Evolutionary conservation across 2,797 vertebrate species (phyloP).

Genomic region (Alosa sapidissima): DNA sequence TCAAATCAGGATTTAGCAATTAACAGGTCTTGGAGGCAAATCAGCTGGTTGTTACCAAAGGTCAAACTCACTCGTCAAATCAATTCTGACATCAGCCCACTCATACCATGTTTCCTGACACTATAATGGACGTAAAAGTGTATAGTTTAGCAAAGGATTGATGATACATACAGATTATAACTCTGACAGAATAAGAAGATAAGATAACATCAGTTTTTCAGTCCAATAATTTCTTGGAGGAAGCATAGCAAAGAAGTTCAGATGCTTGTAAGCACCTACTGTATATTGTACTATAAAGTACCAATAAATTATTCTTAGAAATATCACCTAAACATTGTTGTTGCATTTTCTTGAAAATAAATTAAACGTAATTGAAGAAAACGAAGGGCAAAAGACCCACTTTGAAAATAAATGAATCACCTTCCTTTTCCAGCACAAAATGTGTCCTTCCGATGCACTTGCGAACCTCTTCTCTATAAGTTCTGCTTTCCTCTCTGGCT

Average conservation of each 20-base stretch:
- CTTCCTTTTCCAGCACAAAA: conserved; percentile 20
- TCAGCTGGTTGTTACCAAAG: not conserved
- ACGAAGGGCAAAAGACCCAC: conserved; percentile 24
- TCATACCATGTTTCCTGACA: not conserved
- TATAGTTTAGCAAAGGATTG: not conserved
- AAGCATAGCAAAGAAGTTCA: not conserved
- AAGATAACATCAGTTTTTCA: not conserved
- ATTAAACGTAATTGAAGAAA: not conserved
- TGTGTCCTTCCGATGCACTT: not conserved
- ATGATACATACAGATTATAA: not conserved
- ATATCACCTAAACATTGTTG: not conserved
- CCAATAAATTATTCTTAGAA: not conserved
- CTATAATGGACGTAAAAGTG: not conserved
- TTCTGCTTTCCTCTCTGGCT: conserved; percentile 34
- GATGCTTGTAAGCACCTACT: not conserved
- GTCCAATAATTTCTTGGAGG: not conserved
- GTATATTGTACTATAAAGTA: not conserved
- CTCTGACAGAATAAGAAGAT: not conserved
- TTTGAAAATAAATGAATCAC: too few relatives aligned
- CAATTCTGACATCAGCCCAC: not conserved
- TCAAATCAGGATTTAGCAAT: not conserved
- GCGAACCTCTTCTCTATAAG: conserved; percentile 32
- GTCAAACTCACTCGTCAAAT: not conserved
- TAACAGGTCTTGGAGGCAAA: conserved; percentile 5
- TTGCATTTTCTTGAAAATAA: not conserved